phyloP scores from a whole-genome alignment of 2,113 vertebrate genomes.

The human (Homo sapiens) region GRCh38 chr9:77146501-77147000 shows the following conservation, averaged over 20 bases:
- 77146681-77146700: no score
- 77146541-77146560: no score
- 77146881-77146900: slow-evolving; percentile 49
- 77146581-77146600: no score
- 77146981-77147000: neutral
- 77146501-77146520: no score
- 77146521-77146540: no score
- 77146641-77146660: no score
- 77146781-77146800: neutral
- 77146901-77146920: slow-evolving; percentile 49
- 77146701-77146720: no score
- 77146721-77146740: neutral
- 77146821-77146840: neutral
- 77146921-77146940: slow-evolving; percentile 48
- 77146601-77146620: no score
- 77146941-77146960: slow-evolving; percentile 54
- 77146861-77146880: neutral
- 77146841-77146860: neutral
- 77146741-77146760: neutral
- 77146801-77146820: neutral
- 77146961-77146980: slow-evolving; percentile 60
- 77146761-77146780: neutral
- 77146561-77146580: no score
- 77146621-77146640: no score
- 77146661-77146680: no score